phyloP scores from a whole-genome alignment of 2,888 invertebrate genomes.

The Hemaris fuciformis region DNA sequence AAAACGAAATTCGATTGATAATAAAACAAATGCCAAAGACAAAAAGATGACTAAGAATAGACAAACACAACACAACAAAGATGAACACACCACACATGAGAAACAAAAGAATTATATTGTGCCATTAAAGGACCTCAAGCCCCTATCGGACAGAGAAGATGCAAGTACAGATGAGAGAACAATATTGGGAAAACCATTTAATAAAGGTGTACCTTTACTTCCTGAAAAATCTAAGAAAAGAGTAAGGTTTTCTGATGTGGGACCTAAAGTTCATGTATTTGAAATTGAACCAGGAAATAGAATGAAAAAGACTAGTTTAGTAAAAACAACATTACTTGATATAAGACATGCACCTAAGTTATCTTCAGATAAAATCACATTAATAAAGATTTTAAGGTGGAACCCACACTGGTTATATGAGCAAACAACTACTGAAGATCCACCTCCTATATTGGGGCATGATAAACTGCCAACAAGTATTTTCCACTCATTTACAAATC shows the following conservation, averaged over 20 bases:
- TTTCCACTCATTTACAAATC: conserved; percentile 77
- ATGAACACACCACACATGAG: not conserved
- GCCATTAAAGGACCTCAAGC: conserved; percentile 54
- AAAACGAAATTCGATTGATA: conserved; percentile 12
- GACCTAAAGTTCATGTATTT: conserved; percentile 51
- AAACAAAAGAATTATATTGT: conserved; percentile 33
- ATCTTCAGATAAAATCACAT: conserved; percentile 69
- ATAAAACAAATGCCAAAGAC: conserved; percentile 15
- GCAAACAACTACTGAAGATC: conserved; percentile 68
- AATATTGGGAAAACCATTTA: conserved; percentile 52
- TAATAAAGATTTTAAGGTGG: conserved; percentile 83
- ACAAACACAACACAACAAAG: not conserved
- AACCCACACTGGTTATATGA: conserved; percentile 85
- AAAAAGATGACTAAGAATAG: not conserved
- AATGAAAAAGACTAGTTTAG: conserved; percentile 60
- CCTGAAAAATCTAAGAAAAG: conserved; percentile 49
- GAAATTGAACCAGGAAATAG: conserved; percentile 66
- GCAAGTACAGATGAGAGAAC: conserved; percentile 20
- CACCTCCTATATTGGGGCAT: conserved; percentile 80
- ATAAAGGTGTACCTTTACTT: conserved; percentile 54
- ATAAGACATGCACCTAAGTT: conserved; percentile 51
- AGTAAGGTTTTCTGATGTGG: conserved; percentile 56
- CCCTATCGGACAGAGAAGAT: conserved; percentile 44
- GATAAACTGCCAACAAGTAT: conserved; percentile 74
- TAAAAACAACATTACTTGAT: conserved; percentile 53